Conservation (phyloP, 1,140 invertebrate species). For the Orchestia grillus region DNA sequence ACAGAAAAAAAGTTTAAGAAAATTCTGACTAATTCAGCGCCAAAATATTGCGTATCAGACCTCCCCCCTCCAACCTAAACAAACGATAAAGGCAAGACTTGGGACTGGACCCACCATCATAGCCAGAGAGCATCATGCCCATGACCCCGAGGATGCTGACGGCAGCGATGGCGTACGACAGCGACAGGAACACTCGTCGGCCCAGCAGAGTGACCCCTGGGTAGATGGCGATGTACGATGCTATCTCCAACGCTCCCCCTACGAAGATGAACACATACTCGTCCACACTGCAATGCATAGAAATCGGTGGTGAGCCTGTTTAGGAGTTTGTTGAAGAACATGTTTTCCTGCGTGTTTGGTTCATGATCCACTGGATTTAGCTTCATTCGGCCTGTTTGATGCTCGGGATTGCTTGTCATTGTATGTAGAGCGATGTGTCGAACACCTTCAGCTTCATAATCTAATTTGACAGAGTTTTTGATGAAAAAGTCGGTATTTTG, state of each 20-base stretch:
- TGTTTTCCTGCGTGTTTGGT: no score
- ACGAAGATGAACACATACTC: conserved; percentile 55
- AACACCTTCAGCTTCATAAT: no score
- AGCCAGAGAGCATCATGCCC: conserved; percentile 20
- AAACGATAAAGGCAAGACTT: neutral
- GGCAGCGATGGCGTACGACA: neutral
- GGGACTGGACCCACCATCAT: neutral
- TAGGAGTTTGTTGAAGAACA: no score
- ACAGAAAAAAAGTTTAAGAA: no score
- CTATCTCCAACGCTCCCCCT: conserved; percentile 36
- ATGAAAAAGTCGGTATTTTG: no score
- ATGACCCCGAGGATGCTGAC: conserved; percentile 28
- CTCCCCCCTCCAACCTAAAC: neutral
- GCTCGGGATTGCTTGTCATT: no score
- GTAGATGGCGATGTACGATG: conserved; percentile 16
- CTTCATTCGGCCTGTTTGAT: no score
- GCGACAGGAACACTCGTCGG: neutral
- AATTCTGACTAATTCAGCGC: no score
- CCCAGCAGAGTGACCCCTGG: neutral
- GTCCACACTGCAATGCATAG: neutral
- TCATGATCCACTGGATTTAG: no score
- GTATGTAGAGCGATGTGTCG: no score
- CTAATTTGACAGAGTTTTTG: no score
- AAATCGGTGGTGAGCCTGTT: neutral
- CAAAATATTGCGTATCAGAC: no score